These are phyloP conservation scores for Aproaerema taeniolella DNA, from an alignment of 2,888 invertebrate species.

Conservation along the genomic window DNA sequence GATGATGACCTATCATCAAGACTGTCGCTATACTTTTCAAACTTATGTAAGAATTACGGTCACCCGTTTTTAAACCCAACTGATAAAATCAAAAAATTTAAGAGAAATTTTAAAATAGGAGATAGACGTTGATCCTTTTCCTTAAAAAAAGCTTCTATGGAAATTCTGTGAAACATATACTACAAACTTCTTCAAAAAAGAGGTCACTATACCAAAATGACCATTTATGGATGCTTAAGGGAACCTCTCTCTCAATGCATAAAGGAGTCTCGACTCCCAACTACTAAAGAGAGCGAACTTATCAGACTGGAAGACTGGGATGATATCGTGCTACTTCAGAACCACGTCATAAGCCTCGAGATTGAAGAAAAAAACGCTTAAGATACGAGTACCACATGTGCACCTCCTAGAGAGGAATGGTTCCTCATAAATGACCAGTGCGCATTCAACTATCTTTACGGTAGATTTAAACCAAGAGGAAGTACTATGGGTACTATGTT, in stretches of 20 bases:
- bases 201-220: neutral
- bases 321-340: neutral
- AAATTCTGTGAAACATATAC: no score
- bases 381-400: slow-evolving; percentile 3
- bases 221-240: neutral
- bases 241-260: no score
- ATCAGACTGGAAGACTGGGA: neutral
- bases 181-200: neutral
- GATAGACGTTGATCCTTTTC: no score
- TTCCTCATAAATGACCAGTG: slow-evolving; percentile 7
- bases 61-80: no score
- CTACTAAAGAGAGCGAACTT: neutral
- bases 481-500: no score
- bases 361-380: slow-evolving; percentile 9
- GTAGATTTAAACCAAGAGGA: neutral
- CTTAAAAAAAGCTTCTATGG: no score
- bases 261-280: neutral
- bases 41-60: no score
- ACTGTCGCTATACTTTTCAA: no score
- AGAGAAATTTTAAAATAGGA: no score
- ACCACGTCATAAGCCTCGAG: neutral
- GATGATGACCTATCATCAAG: no score
- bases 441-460: slow-evolving; percentile 2
- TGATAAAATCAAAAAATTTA: no score
- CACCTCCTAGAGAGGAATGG: slow-evolving; percentile 4